Percentiles rank a stretch among this genome's conserved stretches.
These are phyloP conservation scores for Amblyteles armatorius DNA, from an alignment of 2,888 invertebrate genomes.

Conservation along the genomic window DNA sequence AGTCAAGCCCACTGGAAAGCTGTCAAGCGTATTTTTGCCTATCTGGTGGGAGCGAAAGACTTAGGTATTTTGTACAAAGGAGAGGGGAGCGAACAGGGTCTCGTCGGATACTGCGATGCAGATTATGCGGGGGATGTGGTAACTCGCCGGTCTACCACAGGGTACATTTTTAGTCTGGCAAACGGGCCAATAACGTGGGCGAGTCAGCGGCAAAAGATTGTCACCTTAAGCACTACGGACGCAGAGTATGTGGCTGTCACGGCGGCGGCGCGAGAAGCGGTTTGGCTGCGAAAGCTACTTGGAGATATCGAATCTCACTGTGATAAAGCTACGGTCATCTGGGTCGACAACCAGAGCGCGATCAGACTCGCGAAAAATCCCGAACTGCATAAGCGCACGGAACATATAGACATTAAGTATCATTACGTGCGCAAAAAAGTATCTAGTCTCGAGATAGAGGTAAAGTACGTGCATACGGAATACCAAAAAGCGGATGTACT, in stretches of 20 bases:
- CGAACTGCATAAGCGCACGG: conserved; percentile 36
- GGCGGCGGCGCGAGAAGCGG: no score
- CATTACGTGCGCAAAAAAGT: conserved; percentile 22
- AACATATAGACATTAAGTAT: conserved; percentile 18
- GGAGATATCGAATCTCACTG: no score
- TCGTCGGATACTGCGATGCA: conserved; percentile 62
- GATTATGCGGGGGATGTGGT: conserved; percentile 64
- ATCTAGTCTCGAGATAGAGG: not conserved
- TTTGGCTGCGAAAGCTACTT: no score
- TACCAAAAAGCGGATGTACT: conserved; percentile 35
- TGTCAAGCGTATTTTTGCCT: conserved; percentile 25
- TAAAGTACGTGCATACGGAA: conserved; percentile 17
- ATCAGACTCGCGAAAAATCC: conserved; percentile 41
- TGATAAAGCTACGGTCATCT: no score
- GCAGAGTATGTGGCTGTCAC: no score
- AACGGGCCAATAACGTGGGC: conserved; percentile 64
- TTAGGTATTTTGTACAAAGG: conserved; percentile 25
- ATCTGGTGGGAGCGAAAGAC: conserved; percentile 17
- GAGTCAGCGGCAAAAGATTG: conserved; percentile 60
- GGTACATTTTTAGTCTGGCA: conserved; percentile 57
- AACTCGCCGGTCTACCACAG: conserved; percentile 65
- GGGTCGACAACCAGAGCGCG: conserved; percentile 40
- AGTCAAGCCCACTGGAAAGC: conserved; percentile 28
- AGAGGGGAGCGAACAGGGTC: not conserved
- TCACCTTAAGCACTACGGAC: conserved; percentile 59